phyloP scores from a whole-genome alignment of 2,113 vertebrate species.

The Chaetura pelagica region DNA sequence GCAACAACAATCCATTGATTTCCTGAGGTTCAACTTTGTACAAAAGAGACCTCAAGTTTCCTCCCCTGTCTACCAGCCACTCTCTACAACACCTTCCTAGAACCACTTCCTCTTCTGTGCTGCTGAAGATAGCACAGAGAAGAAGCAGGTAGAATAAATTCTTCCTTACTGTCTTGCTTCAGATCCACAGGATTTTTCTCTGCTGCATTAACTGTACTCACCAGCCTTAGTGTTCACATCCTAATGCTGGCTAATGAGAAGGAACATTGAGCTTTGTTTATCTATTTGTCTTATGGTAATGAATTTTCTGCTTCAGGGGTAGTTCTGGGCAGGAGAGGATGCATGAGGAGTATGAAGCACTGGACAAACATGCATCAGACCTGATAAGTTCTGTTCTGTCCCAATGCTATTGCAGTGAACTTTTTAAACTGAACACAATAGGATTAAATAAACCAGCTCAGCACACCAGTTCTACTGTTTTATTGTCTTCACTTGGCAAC shows the following conservation, averaged over 20 bases:
- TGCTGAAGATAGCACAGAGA: background rate
- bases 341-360: background rate
- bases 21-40: background rate
- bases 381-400: slow-evolving; percentile 15
- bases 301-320: slow-evolving; percentile 3
- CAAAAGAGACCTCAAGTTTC: background rate
- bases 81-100: background rate
- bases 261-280: background rate
- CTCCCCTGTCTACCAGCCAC: background rate
- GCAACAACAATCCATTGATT: background rate
- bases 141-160: background rate
- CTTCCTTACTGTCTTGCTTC: background rate
- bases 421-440: slow-evolving; percentile 10
- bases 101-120: background rate
- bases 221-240: background rate
- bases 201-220: background rate
- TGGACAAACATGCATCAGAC: background rate
- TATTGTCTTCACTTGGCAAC: slow-evolving; percentile 23
- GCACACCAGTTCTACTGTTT: background rate
- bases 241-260: background rate
- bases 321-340: background rate
- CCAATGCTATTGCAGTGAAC: slow-evolving; percentile 2
- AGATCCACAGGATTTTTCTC: background rate
- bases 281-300: background rate
- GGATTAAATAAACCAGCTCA: slow-evolving; percentile 27